Base-by-base conservation (phyloP, 2,797 vertebrate species). In the Xyrichtys novacula region DNA sequence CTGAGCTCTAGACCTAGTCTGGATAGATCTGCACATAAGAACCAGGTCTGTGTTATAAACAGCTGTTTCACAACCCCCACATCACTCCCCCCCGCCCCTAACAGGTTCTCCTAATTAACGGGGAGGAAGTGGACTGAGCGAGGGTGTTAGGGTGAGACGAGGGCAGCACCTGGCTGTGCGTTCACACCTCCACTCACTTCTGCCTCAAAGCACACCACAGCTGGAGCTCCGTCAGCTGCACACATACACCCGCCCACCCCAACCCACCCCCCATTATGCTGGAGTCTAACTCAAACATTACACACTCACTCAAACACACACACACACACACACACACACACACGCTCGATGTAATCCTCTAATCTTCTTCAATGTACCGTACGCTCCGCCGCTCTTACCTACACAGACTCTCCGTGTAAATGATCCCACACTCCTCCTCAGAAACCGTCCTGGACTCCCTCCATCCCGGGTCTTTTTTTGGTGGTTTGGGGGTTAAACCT, bases 181-280 rank as follows among this genome's bases (percentile, higher is more conserved):
- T 83, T 92, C 85, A 87, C 89, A 93, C 88, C 86, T 92, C 78
- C 58, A 48, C 68, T 87, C 69, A 71, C 62, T 90, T 89, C 81
- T 90, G 85, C 84, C 85, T 86, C 76, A 90, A 43, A 86, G 85
- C 76, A 84, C 80, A 82, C 53, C 84, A 78, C 87, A 91, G 88
- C 87, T 89, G 83, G 82, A 89, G 78, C 70, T 48, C 69, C 48
- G 39, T 19, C 2, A 2, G 53, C 43, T 32, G 50, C 56, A 59
- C 66, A 49, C 34, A 64, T 50, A 62, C 14, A 14, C 56, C 17
- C 19, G 9, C 53, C 25, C 23, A 2, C 38, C 15, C 42, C 14
- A 6, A 1, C 57, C 43, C 26, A 32, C 11, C 32, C 42, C 32
- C 64, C 71, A 12, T 50, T 16, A 31, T 57, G 22, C 19, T 57